These are phyloP conservation scores for Sebastes glaucus DNA, from an alignment of 2,797 vertebrate species.

Conservation along the genomic window DNA sequence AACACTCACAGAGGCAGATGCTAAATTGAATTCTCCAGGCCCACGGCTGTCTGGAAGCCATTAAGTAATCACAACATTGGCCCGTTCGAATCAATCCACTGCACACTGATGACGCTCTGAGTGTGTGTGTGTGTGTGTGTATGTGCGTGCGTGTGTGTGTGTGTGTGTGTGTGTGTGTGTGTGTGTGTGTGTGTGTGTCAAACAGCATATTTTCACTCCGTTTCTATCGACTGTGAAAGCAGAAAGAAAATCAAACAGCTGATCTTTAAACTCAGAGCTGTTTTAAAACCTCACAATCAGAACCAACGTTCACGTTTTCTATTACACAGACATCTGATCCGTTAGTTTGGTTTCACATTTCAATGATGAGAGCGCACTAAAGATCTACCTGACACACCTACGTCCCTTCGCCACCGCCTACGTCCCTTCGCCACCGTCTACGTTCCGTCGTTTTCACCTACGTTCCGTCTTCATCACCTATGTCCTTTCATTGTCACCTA, in stretches of 20 bases:
- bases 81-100: slow-evolving; percentile 88
- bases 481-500: too few species aligned
- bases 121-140: background rate
- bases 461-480: too few species aligned
- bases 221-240: slow-evolving; percentile 82
- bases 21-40: slow-evolving; percentile 93
- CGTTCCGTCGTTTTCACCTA: too few species aligned
- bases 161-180: background rate
- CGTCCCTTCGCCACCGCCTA: too few species aligned
- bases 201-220: slow-evolving; percentile 32
- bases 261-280: background rate
- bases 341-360: too few species aligned
- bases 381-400: too few species aligned
- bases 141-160: background rate
- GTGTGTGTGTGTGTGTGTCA: background rate
- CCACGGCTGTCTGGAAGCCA: slow-evolving; percentile 89
- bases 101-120: slow-evolving; percentile 10
- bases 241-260: slow-evolving; percentile 46
- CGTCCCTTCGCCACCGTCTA: too few species aligned
- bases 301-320: too few species aligned
- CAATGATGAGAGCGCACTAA: too few species aligned
- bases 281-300: too few species aligned
- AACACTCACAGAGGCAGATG: slow-evolving; percentile 89
- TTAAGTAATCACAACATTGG: slow-evolving; percentile 93
- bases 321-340: too few species aligned